phyloP scores from a whole-genome alignment of 1,140 invertebrate species.

The Orchesella cincta region DNA sequence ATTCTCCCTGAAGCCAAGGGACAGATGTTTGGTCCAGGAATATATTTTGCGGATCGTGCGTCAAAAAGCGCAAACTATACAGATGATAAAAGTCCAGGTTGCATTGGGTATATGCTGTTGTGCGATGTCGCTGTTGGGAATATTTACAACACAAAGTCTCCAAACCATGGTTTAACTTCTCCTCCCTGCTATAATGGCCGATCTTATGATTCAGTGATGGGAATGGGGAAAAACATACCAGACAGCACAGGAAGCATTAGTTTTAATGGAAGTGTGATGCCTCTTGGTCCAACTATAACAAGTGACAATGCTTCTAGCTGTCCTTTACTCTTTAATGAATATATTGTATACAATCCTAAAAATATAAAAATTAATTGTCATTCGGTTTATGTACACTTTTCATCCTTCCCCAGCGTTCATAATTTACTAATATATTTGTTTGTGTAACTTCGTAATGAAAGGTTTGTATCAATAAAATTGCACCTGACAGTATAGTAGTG shows the following conservation, averaged over 20 bases:
- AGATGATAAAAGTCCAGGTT: neutral
- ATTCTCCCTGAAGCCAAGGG: neutral
- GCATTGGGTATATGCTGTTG: neutral
- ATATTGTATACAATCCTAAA: slow-evolving; percentile 7
- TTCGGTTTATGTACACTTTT: neutral
- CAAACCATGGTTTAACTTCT: neutral
- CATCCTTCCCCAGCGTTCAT: too few species aligned
- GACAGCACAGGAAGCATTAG: neutral
- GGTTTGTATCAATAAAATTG: too few species aligned
- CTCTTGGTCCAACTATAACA: neutral
- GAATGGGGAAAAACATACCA: neutral
- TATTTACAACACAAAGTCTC: neutral
- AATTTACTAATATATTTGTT: too few species aligned
- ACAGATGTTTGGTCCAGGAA: slow-evolving; percentile 18
- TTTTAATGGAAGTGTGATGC: neutral
- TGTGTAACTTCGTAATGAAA: too few species aligned
- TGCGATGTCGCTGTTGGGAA: slow-evolving; percentile 6
- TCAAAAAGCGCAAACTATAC: slow-evolving; percentile 23
- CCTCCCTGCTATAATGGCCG: neutral
- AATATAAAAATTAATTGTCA: neutral
- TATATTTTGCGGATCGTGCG: slow-evolving; percentile 6
- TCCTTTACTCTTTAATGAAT: neutral
- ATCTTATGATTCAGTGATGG: neutral
- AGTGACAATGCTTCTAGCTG: neutral
- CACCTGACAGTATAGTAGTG: too few species aligned